These are phyloP conservation scores for Chaetura pelagica DNA, from an alignment of 2,113 vertebrate genomes.

Conservation along the genomic window DNA sequence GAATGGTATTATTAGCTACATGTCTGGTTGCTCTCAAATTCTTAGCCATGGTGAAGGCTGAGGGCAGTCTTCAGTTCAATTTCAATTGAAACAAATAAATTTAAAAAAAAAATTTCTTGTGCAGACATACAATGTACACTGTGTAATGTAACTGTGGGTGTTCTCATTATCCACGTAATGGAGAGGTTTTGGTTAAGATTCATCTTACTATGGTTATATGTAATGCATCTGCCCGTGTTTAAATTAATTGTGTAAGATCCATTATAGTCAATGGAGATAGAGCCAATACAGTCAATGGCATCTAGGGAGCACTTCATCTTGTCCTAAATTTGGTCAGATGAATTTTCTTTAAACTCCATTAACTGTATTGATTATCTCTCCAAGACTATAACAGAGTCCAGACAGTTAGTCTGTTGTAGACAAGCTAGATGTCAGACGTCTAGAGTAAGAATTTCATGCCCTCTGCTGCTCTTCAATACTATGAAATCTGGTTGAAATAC, in stretches of 20 bases:
- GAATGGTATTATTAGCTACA: background rate
- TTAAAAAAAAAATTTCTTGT: background rate
- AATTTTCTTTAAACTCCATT: conserved; percentile 50
- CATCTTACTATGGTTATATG: background rate
- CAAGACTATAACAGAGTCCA: background rate
- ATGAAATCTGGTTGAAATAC: background rate
- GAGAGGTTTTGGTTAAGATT: background rate
- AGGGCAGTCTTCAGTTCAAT: background rate
- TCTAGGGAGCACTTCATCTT: background rate
- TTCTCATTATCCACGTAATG: background rate
- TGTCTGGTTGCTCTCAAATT: background rate
- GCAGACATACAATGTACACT: background rate
- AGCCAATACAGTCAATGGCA: conserved; percentile 3
- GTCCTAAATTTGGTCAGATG: conserved; percentile 7
- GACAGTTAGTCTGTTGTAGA: background rate
- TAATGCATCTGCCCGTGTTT: background rate
- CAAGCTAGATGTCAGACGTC: background rate
- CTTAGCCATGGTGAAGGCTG: background rate
- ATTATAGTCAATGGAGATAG: background rate
- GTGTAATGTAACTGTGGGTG: background rate
- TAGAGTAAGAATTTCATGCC: background rate
- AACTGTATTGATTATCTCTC: conserved; percentile 24
- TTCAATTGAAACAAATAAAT: background rate
- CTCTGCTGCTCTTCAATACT: background rate
- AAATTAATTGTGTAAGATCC: background rate